Evolutionary conservation across 2,888 invertebrate species (phyloP).

Genomic region (Megastigmus dorsalis): DNA sequence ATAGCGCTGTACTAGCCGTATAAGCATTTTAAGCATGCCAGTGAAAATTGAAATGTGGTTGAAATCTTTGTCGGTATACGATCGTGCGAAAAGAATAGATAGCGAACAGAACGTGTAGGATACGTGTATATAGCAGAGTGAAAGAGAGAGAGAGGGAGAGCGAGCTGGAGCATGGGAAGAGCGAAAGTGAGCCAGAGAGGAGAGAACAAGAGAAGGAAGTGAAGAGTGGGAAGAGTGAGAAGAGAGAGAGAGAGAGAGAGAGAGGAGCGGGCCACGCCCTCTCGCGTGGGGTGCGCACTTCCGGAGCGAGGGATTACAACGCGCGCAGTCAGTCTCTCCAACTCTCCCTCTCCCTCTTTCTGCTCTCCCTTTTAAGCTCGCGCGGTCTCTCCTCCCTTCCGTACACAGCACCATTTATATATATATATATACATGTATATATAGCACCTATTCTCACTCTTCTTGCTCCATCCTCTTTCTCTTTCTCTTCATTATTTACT

Average conservation of each 20-base stretch:
- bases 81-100: not conserved
- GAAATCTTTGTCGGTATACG: too few species aligned
- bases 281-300: constrained; percentile 65
- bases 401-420: not conserved
- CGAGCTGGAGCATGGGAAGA: too few species aligned
- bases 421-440: not conserved
- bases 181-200: not conserved
- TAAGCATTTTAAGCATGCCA: too few species aligned
- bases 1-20: too few species aligned
- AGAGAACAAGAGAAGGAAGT: constrained; percentile 55
- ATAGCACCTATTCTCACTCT: not conserved
- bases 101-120: not conserved
- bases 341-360: constrained; percentile 20
- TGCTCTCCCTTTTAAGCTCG: too few species aligned
- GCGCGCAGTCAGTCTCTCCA: constrained; percentile 47
- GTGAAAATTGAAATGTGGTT: too few species aligned
- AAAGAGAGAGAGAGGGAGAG: not conserved
- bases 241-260: constrained; percentile 3
- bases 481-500: constrained; percentile 36
- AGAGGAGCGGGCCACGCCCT: constrained; percentile 65
- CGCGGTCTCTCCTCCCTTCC: too few species aligned
- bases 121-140: too few species aligned
- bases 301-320: constrained; percentile 64
- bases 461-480: not conserved
- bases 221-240: constrained; percentile 51